Evolutionary conservation across 2,888 invertebrate species (phyloP).

Genomic region (Lordiphosa fenestrarum): DNA sequence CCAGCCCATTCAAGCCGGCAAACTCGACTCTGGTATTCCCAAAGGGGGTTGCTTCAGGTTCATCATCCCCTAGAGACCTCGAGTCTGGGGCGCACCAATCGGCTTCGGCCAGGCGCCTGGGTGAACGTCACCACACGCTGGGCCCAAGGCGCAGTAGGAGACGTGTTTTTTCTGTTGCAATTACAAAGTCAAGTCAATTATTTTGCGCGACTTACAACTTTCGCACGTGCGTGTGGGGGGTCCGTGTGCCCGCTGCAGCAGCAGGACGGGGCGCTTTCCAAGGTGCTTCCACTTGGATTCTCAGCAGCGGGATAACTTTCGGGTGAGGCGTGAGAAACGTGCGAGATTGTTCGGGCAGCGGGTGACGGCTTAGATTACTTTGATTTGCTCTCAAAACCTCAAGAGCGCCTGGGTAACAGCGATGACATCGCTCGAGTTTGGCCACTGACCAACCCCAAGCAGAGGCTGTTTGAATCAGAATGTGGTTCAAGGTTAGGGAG

Average conservation of each 20-base stretch:
- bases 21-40: slow-evolving; percentile 21
- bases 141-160: slow-evolving; percentile 51
- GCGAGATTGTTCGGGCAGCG: slow-evolving; percentile 19
- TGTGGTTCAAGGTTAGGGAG: no score
- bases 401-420: slow-evolving; percentile 1
- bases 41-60: slow-evolving; percentile 27
- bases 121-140: slow-evolving; percentile 63
- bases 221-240: slow-evolving; percentile 76
- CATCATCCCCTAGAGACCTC: slow-evolving; percentile 58
- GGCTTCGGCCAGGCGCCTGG: slow-evolving; percentile 55
- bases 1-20: slow-evolving; percentile 36
- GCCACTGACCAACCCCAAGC: no score
- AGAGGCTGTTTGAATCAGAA: no score
- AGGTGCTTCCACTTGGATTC: slow-evolving; percentile 57
- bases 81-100: slow-evolving; percentile 67
- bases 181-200: slow-evolving; percentile 71
- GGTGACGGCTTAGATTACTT: slow-evolving; percentile 28
- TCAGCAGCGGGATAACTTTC: slow-evolving; percentile 73
- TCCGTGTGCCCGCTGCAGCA: slow-evolving; percentile 37
- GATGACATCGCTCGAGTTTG: no score
- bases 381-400: neutral
- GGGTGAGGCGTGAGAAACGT: slow-evolving; percentile 33
- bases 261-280: slow-evolving; percentile 15
- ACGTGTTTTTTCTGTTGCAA: slow-evolving; percentile 49
- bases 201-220: slow-evolving; percentile 37